These are phyloP conservation scores for Myotis daubentonii DNA, from an alignment of 2,797 vertebrate species.

Conservation along the genomic window DNA sequence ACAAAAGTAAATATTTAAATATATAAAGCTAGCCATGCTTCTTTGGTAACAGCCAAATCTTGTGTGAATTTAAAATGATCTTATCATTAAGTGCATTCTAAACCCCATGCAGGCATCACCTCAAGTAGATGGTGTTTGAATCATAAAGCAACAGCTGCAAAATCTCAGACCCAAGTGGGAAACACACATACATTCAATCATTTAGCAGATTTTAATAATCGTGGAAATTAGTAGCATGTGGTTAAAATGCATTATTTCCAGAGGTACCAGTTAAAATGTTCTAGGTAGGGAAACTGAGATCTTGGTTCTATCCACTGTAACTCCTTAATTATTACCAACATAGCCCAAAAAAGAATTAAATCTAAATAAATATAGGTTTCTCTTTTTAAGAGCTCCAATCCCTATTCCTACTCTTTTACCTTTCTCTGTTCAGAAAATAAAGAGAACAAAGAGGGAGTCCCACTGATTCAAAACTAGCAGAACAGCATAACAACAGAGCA, in stretches of 20 bases:
- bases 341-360: slow-evolving; percentile 81
- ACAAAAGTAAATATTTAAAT: slow-evolving; percentile 36
- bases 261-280: slow-evolving; percentile 67
- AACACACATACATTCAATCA: slow-evolving; percentile 15
- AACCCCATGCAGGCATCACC: not conserved
- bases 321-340: slow-evolving; percentile 84
- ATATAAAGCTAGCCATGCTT: not conserved
- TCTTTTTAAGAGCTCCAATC: slow-evolving; percentile 95
- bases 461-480: slow-evolving; percentile 98
- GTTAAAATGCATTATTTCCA: slow-evolving; percentile 45
- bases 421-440: slow-evolving; percentile 97
- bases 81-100: slow-evolving; percentile 25
- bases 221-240: slow-evolving; percentile 51
- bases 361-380: slow-evolving; percentile 91
- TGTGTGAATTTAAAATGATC: slow-evolving; percentile 24
- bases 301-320: slow-evolving; percentile 60
- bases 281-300: slow-evolving; percentile 65
- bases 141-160: slow-evolving; percentile 30
- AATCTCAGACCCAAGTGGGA: not conserved
- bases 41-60: not conserved
- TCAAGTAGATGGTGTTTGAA: slow-evolving; percentile 65
- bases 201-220: slow-evolving; percentile 48
- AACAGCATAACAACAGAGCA: slow-evolving; percentile 99
- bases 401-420: slow-evolving; percentile 95
- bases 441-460: slow-evolving; percentile 97